Base-by-base conservation (phyloP, 2,113 vertebrate genomes). In the Opisthocomus hoazin region DNA sequence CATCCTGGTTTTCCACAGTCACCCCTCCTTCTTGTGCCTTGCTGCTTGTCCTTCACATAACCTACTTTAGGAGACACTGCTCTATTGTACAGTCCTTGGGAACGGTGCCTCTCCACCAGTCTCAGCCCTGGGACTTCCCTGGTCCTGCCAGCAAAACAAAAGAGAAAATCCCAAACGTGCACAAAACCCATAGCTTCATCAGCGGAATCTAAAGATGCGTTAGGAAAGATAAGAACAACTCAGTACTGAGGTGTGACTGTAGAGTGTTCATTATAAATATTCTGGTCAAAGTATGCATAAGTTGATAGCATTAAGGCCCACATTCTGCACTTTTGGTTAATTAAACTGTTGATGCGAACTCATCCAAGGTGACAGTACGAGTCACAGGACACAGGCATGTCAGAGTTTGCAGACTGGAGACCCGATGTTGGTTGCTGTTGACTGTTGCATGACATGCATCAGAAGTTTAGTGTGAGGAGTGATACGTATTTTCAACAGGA, bases 31-130 rank as follows among this genome's bases (percentile, higher is more conserved):
- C 85, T 74, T 43, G 51, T 96, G 96, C 65, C 84, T 91, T 84
- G 95, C 89, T 90, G 36, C 78, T 89, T 0, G 3, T 96, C 96
- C 86, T 96, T 94, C 85, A 32, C 68, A 84, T 97, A 96, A 89
- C 96, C 95, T 94, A 96, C 92, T 96, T 96, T 92, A 78, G 90
- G 76, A 84, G 92, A 96, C 92, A 94, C 76, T 92, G 91, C 75
- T 66, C 71, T 90, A 90, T 96, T 96, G 93, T 97, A 29, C 43
- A 23, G 85, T 68, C 83, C 76, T 96, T 96, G 95, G 94, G 93
- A 94, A 94, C 24, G 1, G 34, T 45, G 60, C 48, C 50, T 80
- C 60, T 88, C 22, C 69, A 85, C 54, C 45, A 69, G 36, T 96
- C 91, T 83, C 95, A 96, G 87, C 58, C 45, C 61, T 71, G 70